A percentile compares a stretch with the other conserved stretches of the same genome.
phyloP scores from a whole-genome alignment of 2,797 vertebrate genomes.

The Oryzias sinensis region DNA sequence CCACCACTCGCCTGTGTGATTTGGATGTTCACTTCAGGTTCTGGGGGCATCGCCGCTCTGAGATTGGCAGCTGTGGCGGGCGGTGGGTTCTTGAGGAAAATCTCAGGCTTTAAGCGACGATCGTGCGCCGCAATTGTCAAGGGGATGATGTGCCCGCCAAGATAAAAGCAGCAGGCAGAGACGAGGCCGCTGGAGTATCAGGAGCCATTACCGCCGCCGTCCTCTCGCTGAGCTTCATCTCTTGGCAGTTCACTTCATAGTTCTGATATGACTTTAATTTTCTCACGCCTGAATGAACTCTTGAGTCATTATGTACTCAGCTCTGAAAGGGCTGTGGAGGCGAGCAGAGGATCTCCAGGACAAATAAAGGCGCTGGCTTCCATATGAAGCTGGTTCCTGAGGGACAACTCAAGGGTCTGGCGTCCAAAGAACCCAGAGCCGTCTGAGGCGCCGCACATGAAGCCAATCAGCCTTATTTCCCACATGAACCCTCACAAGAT shows the following conservation, averaged over 20 bases:
- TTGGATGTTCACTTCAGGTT: slow-evolving; percentile 26
- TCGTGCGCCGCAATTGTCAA: slow-evolving; percentile 34
- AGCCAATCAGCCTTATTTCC: too few species aligned
- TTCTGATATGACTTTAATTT: slow-evolving; percentile 39
- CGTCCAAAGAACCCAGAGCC: too few species aligned
- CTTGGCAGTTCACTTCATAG: slow-evolving; percentile 21
- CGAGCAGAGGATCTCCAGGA: slow-evolving; percentile 22
- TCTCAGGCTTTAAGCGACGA: slow-evolving; percentile 24
- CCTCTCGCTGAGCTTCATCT: slow-evolving; percentile 28
- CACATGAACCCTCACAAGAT: too few species aligned
- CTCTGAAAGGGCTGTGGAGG: slow-evolving; percentile 1
- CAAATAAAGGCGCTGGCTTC: slow-evolving; percentile 28
- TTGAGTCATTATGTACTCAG: slow-evolving; percentile 16
- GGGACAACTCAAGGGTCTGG: background rate
- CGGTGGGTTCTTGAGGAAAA: slow-evolving; percentile 28
- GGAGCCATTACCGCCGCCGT: slow-evolving; percentile 42
- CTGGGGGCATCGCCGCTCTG: slow-evolving; percentile 10
- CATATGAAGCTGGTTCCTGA: slow-evolving; percentile 18
- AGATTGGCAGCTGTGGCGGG: slow-evolving; percentile 16
- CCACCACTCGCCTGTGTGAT: slow-evolving; percentile 15
- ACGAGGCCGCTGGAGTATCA: slow-evolving; percentile 33
- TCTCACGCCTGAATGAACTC: slow-evolving; percentile 28
- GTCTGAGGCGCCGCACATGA: too few species aligned
- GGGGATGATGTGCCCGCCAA: slow-evolving; percentile 39
- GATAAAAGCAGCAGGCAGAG: slow-evolving; percentile 51